A percentile compares a stretch with the other conserved stretches of the same genome.
Conservation (phyloP, 2,797 vertebrate species). For the Furcifer pardalis region DNA sequence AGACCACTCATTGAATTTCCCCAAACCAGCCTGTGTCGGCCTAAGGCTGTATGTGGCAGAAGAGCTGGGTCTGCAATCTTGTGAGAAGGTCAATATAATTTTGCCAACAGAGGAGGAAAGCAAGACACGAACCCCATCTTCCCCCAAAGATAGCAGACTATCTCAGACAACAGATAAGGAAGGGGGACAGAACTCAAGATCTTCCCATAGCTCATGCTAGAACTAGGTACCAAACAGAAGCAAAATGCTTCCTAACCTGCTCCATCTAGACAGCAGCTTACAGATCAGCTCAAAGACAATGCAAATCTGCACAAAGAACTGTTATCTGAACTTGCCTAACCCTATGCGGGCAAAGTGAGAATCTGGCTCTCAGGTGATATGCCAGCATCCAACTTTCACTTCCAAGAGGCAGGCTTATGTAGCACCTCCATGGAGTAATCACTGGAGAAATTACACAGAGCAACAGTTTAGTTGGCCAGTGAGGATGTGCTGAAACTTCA, state of each 20-base stretch:
- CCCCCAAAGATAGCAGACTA: not conserved
- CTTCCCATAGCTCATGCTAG: not conserved
- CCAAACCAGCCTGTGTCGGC: not conserved
- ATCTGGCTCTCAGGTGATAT: not conserved
- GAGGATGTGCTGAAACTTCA: too few species aligned
- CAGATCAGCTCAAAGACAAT: not conserved
- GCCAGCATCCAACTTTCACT: not conserved
- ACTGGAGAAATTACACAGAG: too few species aligned
- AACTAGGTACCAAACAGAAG: not conserved
- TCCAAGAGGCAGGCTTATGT: not conserved
- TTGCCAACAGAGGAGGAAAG: not conserved
- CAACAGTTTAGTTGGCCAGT: too few species aligned
- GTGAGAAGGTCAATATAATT: not conserved
- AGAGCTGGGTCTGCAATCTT: not conserved
- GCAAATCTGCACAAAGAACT: not conserved
- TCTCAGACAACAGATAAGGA: not conserved
- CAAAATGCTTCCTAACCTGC: not conserved
- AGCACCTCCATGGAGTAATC: too few species aligned
- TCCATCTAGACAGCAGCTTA: not conserved
- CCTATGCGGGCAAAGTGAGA: too few species aligned
- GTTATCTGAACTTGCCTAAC: not conserved
- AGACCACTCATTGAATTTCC: too few species aligned
- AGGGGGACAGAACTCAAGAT: not conserved
- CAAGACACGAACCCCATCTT: not conserved
- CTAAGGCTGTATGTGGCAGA: too few species aligned